Evolutionary conservation across 2,888 invertebrate species (phyloP), one percentile per base, ranked within the genome.

Genomic region (Euproctis similis): DNA sequence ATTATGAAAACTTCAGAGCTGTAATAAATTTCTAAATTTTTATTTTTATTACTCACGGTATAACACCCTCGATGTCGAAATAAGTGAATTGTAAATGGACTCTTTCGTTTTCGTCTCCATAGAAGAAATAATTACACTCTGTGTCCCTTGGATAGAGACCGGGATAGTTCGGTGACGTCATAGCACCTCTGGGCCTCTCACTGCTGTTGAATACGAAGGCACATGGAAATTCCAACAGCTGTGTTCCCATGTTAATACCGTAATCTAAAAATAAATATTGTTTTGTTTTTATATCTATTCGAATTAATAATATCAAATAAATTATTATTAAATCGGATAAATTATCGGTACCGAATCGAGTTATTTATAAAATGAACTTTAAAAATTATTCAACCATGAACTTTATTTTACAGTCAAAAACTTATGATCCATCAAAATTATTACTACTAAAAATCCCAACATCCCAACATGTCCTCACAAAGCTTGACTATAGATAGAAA

Each of bases 1-100:
- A n/a, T n/a, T n/a, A n/a, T n/a, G n/a, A n/a, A n/a, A n/a, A n/a
- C n/a, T n/a, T n/a, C n/a, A n/a, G n/a, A n/a, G n/a, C n/a, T n/a
- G n/a, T n/a, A n/a, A n/a, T n/a, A n/a, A n/a, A n/a, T n/a, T n/a
- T n/a, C n/a, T n/a, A n/a, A n/a, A n/a, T n/a, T n/a, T n/a, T n/a
- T n/a, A n/a, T n/a, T n/a, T n/a, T n/a, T n/a, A n/a, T n/a, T 58
- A 89, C 93, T 91, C 87, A 97, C 97, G 96, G 96, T 46, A 90
- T 85, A 33, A 97, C 93, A 37, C 97, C 98, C 77, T 98, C 97
- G 11, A 98, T 93, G 68, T 97, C 96, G 64, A 97, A 97, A 74
- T 93, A 93, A 34, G 91, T 91, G 70, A 97, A 97, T 60, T 92
- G 92, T 46, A 96, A 85, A 61, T 91, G 91, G 29, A 95, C 89